phyloP scores from a whole-genome alignment of 2,888 invertebrate species.

The Tipula helvola region DNA sequence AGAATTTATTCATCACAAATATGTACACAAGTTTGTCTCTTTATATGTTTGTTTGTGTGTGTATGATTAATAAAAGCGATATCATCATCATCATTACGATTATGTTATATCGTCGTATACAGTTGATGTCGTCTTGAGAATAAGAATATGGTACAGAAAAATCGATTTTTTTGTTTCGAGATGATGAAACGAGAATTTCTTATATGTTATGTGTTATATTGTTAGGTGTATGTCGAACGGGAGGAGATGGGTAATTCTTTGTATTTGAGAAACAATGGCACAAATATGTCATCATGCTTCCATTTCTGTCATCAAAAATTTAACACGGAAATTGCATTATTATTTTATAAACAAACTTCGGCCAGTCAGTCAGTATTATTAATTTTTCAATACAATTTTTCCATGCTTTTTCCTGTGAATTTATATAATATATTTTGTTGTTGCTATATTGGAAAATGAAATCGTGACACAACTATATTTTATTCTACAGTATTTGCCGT shows the following conservation, averaged over 20 bases:
- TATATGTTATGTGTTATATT: neutral
- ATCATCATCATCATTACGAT: neutral
- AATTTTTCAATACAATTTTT: neutral
- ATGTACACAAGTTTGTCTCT: neutral
- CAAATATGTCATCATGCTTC: neutral
- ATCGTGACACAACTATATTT: neutral
- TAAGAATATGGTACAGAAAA: neutral
- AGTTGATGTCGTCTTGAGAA: neutral
- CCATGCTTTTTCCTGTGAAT: neutral
- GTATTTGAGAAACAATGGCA: neutral
- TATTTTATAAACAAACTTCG: neutral
- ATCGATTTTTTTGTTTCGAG: neutral
- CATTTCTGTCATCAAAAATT: neutral
- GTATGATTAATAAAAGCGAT: neutral
- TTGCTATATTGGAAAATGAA: neutral
- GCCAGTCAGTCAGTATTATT: neutral
- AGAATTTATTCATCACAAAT: neutral
- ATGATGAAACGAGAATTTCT: neutral
- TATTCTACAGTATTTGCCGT: neutral
- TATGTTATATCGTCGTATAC: neutral
- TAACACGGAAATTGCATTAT: neutral
- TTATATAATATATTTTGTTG: neutral
- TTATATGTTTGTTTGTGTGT: neutral
- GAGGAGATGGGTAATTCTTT: neutral
- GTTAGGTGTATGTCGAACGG: neutral